phyloP scores from a whole-genome alignment of 2,797 vertebrate species.

The Liparis tanakae region DNA sequence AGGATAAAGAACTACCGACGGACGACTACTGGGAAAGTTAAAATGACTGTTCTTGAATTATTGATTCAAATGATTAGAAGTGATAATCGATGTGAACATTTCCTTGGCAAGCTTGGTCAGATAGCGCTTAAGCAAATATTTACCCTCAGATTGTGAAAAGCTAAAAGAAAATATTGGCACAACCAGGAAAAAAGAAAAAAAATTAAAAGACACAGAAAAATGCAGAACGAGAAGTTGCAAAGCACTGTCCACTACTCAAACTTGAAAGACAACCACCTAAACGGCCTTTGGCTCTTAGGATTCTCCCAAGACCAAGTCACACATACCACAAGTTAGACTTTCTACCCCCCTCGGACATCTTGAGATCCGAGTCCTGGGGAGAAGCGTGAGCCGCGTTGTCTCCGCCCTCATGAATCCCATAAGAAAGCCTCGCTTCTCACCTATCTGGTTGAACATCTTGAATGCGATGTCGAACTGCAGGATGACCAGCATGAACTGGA shows the following conservation, averaged over 20 bases:
- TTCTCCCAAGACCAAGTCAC: background rate
- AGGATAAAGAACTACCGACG: background rate
- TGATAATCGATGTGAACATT: slow-evolving; percentile 49
- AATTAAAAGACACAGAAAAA: background rate
- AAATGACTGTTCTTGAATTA: slow-evolving; percentile 25
- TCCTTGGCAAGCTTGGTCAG: slow-evolving; percentile 21
- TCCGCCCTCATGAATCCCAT: background rate
- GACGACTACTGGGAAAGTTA: background rate
- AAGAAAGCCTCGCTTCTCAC: slow-evolving; percentile 78
- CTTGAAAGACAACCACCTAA: background rate
- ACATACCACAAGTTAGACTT: background rate
- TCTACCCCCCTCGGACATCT: background rate
- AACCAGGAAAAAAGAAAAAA: background rate
- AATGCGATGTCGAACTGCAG: slow-evolving; percentile 95
- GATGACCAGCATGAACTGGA: slow-evolving; percentile 97
- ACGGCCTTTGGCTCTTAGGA: background rate
- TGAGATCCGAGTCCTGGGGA: slow-evolving; percentile 7
- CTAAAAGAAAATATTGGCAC: slow-evolving; percentile 26
- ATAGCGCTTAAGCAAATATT: slow-evolving; percentile 29
- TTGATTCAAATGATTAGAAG: slow-evolving; percentile 30
- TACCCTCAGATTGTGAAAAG: slow-evolving; percentile 33
- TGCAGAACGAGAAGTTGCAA: background rate
- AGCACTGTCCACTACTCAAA: background rate
- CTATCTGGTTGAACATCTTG: slow-evolving; percentile 92
- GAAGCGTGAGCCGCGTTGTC: background rate